phyloP scores from a whole-genome alignment of 2,113 vertebrate species.

The Percopsis transmontana region DNA sequence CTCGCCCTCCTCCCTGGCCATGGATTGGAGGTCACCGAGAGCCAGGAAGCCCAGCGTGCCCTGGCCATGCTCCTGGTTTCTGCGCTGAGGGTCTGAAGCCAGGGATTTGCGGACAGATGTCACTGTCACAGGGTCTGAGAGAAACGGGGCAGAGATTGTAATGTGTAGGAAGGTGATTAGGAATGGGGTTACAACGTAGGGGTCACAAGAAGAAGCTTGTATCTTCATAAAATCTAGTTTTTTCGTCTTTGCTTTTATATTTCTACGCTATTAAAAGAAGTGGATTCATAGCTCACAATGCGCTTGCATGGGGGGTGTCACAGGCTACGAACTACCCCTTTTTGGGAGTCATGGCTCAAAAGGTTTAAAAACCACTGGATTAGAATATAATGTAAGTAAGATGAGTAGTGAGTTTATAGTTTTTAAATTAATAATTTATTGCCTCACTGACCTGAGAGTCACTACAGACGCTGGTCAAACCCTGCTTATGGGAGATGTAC shows the following conservation, averaged over 20 bases:
- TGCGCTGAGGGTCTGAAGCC: slow-evolving; percentile 74
- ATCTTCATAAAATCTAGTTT: no score
- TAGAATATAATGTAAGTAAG: not conserved
- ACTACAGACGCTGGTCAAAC: slow-evolving; percentile 27
- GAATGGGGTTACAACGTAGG: not conserved
- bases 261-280: not conserved
- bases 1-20: slow-evolving; percentile 92
- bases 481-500: slow-evolving; percentile 14
- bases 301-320: no score
- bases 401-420: not conserved
- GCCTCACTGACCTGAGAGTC: slow-evolving; percentile 54
- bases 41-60: slow-evolving; percentile 75
- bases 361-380: no score
- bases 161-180: not conserved
- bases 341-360: no score
- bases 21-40: slow-evolving; percentile 82
- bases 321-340: no score
- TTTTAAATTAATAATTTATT: slow-evolving; percentile 19
- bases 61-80: slow-evolving; percentile 62
- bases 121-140: slow-evolving; percentile 71
- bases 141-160: not conserved
- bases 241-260: not conserved
- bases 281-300: not conserved
- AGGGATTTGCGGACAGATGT: slow-evolving; percentile 77
- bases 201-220: not conserved